These are phyloP conservation scores for Trididemnum clinides DNA, from an alignment of 23 tunicate genomes.

Conservation along the genomic window DNA sequence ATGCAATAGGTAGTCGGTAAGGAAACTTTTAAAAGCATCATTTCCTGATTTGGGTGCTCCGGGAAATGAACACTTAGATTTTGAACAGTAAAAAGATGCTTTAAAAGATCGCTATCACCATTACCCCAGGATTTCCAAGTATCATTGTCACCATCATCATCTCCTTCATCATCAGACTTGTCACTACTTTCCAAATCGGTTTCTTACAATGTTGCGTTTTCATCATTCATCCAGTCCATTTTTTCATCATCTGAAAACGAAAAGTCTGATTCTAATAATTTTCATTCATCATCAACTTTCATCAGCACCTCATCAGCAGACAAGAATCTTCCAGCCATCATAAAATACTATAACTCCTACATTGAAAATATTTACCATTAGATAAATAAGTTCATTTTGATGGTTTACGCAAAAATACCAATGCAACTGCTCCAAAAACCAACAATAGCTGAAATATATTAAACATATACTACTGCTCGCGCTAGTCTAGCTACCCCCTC, in stretches of 20 bases:
- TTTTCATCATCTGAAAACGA: neutral
- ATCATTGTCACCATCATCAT: too few relatives aligned
- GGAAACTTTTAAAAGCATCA: neutral
- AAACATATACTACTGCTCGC: neutral
- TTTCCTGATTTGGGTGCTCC: neutral
- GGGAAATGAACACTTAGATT: neutral
- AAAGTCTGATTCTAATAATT: too few relatives aligned
- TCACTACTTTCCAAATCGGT: too few relatives aligned
- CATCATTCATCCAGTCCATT: neutral
- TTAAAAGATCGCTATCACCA: neutral
- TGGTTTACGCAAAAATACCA: too few relatives aligned
- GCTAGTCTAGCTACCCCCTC: neutral
- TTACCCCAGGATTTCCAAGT: neutral
- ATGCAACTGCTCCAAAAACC: too few relatives aligned
- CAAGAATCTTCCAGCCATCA: neutral
- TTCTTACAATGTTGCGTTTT: neutral
- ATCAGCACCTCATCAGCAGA: too few relatives aligned
- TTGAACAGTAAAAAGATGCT: neutral
- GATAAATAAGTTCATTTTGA: too few relatives aligned
- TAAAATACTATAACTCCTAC: too few relatives aligned
- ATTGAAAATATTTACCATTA: too few relatives aligned
- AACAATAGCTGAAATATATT: neutral
- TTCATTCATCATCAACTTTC: too few relatives aligned
- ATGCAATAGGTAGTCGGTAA: neutral
- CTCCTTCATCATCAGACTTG: too few relatives aligned